Evolutionary conservation across 1,140 invertebrate species (phyloP).

Genomic region (Pseudoatta argentina): DNA sequence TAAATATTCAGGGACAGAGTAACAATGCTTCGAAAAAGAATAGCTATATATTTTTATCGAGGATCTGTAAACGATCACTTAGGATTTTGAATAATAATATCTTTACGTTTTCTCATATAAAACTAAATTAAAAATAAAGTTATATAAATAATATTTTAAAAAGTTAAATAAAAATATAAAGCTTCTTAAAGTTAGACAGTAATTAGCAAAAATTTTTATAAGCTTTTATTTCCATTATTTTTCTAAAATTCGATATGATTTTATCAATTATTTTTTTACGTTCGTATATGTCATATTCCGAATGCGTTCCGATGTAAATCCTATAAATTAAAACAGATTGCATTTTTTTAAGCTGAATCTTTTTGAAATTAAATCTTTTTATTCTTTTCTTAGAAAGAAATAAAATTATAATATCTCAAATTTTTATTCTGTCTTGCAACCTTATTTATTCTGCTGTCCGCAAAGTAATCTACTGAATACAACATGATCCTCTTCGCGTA

Average conservation of each 20-base stretch:
- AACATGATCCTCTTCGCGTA: constrained; percentile 66
- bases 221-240: background rate
- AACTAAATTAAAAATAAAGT: background rate
- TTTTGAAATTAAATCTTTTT: background rate
- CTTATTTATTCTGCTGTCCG: background rate
- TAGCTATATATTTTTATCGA: constrained; percentile 6
- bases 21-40: background rate
- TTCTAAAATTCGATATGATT: background rate
- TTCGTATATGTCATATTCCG: background rate
- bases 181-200: background rate
- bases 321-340: background rate
- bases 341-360: too few relatives aligned
- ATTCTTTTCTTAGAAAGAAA: background rate
- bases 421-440: background rate
- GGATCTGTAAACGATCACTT: constrained; percentile 4
- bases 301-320: background rate
- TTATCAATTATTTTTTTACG: background rate
- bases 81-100: background rate
- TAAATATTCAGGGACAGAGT: constrained; percentile 24
- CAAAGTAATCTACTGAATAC: constrained; percentile 39
- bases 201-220: background rate
- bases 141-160: background rate
- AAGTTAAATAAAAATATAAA: constrained; percentile 11
- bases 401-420: background rate
- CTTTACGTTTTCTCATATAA: background rate